These are phyloP conservation scores for Acipenser oxyrinchus DNA, from an alignment of 2,797 vertebrate species.

Conservation along the genomic window DNA sequence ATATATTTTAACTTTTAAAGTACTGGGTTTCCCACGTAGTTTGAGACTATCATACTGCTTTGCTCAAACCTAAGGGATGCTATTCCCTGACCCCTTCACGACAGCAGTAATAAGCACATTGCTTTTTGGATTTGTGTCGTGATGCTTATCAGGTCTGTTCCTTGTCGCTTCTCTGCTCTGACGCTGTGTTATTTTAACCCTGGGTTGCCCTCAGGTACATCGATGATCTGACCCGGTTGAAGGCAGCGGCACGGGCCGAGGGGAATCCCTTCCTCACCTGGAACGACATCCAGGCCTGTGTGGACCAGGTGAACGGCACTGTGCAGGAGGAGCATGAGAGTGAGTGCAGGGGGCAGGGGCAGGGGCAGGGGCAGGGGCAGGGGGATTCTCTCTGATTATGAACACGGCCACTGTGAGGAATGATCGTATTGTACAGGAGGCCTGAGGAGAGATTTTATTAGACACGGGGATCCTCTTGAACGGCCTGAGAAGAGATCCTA, in stretches of 20 bases:
- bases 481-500: neutral
- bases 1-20: no score
- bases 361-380: no score
- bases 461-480: neutral
- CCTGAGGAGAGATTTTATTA: neutral
- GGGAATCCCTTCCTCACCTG: constrained; percentile 79
- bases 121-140: no score
- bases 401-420: neutral
- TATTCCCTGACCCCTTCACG: no score
- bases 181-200: neutral
- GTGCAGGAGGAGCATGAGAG: constrained; percentile 89
- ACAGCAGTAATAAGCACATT: no score
- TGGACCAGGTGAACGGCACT: constrained; percentile 80
- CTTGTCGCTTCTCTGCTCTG: no score
- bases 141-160: no score
- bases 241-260: constrained; percentile 61
- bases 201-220: constrained; percentile 67
- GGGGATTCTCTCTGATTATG: neutral
- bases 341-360: constrained; percentile 46
- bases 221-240: constrained; percentile 83
- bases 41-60: no score
- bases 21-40: no score
- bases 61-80: no score
- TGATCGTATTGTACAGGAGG: neutral
- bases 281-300: constrained; percentile 91